A percentile compares a stretch with the other conserved stretches of the same genome.
Evolutionary conservation across 2,113 vertebrate species (phyloP).

Genomic region (Sceloporus undulatus): DNA sequence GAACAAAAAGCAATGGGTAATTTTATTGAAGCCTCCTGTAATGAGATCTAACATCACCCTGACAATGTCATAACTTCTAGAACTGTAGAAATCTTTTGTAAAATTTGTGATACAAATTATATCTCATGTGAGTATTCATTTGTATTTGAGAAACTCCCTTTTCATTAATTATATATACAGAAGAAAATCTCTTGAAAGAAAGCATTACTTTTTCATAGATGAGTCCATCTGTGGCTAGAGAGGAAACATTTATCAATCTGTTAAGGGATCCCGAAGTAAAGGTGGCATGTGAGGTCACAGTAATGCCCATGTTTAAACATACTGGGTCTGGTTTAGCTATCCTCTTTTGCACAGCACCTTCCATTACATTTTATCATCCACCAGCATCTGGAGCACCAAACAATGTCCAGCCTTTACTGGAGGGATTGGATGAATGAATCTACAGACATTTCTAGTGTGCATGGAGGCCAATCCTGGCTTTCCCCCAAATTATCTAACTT

Average conservation of each 20-base stretch:
- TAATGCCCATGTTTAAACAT: not conserved
- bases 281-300: not conserved
- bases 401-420: not conserved
- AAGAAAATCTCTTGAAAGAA: not conserved
- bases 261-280: not conserved
- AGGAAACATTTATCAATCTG: not conserved
- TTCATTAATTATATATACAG: not conserved
- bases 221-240: not conserved
- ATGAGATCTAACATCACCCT: not conserved
- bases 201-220: not conserved
- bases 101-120: conserved; percentile 5
- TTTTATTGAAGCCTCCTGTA: conserved; percentile 1
- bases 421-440: not conserved
- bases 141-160: not conserved
- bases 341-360: not conserved
- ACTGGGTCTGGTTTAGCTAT: not conserved
- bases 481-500: not conserved
- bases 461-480: not conserved
- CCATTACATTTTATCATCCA: not conserved
- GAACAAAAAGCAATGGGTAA: not conserved
- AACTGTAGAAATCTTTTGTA: not conserved
- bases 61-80: not conserved
- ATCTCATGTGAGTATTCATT: not conserved
- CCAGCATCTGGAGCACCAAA: not conserved
- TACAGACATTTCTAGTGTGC: not conserved